Evolutionary conservation across 2,113 vertebrate species (phyloP).

Genomic region (Tapirus terrestris): DNA sequence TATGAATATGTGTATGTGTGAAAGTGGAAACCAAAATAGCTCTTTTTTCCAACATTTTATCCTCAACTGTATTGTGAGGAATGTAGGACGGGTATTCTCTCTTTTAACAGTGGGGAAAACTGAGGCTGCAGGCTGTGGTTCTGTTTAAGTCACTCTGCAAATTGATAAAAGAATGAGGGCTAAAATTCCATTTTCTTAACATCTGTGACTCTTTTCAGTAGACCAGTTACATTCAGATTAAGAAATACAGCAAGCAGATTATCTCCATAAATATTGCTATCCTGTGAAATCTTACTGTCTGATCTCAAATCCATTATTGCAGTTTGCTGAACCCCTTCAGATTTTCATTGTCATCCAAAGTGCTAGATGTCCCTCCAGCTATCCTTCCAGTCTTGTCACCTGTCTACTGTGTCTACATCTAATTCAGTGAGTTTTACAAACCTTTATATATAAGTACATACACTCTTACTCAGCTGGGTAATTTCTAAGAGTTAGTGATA

Average conservation of each 20-base stretch:
- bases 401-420: not conserved
- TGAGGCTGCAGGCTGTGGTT: not conserved
- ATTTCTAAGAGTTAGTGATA: not conserved
- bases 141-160: not conserved
- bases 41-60: not conserved
- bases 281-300: not conserved
- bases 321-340: not conserved
- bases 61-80: not conserved
- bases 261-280: not conserved
- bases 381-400: not conserved
- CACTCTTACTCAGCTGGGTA: not conserved
- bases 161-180: not conserved
- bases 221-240: not conserved
- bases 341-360: not conserved
- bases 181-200: slow-evolving; percentile 35
- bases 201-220: not conserved
- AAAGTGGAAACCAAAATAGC: not conserved
- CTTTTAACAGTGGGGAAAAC: not conserved
- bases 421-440: not conserved
- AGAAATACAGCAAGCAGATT: not conserved
- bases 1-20: not conserved
- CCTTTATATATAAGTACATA: not conserved
- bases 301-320: not conserved
- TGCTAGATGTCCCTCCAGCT: not conserved
- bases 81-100: not conserved